These are phyloP conservation scores for Pelvicachromis taeniatus DNA, from an alignment of 2,113 vertebrate species.

Conservation along the genomic window DNA sequence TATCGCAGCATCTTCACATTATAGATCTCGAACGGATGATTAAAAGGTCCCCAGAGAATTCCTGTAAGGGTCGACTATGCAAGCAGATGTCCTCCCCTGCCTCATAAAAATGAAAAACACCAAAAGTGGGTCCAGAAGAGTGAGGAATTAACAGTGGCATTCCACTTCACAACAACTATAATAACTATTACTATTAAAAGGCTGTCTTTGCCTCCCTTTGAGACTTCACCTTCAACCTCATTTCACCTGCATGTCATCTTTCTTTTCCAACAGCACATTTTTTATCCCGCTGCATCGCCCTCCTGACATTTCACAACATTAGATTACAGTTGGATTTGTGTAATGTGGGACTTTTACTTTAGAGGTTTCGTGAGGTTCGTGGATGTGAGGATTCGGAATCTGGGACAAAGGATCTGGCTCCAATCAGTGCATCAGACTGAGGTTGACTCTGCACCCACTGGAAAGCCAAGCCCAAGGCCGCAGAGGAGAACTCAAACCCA, in stretches of 20 bases:
- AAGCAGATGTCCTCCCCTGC: slow-evolving; percentile 50
- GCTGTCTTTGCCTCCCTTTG: not conserved
- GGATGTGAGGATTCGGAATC: slow-evolving; percentile 36
- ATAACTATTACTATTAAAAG: not conserved
- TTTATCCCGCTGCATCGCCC: not conserved
- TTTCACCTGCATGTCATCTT: slow-evolving; percentile 19
- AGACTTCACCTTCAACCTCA: slow-evolving; percentile 23
- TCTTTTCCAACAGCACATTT: not conserved
- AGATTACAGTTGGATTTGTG: slow-evolving; percentile 19
- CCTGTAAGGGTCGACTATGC: slow-evolving; percentile 24
- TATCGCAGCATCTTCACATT: slow-evolving; percentile 19
- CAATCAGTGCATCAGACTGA: slow-evolving; percentile 53
- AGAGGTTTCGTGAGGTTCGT: slow-evolving; percentile 47
- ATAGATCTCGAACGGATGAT: slow-evolving; percentile 33
- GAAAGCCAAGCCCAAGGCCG: slow-evolving; percentile 48
- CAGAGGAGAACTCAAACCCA: slow-evolving; percentile 48
- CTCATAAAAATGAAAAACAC: slow-evolving; percentile 41
- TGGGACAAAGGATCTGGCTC: slow-evolving; percentile 61
- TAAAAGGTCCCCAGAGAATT: slow-evolving; percentile 26
- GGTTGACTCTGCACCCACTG: slow-evolving; percentile 55
- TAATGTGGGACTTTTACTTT: slow-evolving; percentile 25
- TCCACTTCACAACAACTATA: not conserved
- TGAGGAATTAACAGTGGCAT: slow-evolving; percentile 6
- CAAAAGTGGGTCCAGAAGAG: slow-evolving; percentile 1
- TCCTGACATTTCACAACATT: slow-evolving; percentile 30